Evolutionary conservation across 2,797 vertebrate genomes (phyloP), one percentile per base, ranked within the genome.

Genomic region (Cirrhinus mrigala): DNA sequence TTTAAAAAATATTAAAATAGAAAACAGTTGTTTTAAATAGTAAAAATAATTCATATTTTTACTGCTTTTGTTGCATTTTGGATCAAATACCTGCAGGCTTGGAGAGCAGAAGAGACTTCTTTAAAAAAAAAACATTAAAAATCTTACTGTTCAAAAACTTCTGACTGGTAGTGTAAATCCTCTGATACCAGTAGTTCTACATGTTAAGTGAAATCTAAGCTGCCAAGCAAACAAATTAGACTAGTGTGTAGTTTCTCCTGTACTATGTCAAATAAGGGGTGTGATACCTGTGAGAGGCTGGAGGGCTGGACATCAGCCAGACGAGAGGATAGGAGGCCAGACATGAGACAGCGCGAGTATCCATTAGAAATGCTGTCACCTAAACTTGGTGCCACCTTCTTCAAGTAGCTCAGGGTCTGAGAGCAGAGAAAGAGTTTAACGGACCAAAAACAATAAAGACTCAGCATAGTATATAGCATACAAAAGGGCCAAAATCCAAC

Each of bases 361-460:
- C 95, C 94, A 85, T 95, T 96, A 71, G 92, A 96, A 92, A 99
- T 96, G 86, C 95, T 89, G 87, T 98, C 97, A 91, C 94, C 96
- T 90, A 97, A 95, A 84, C 93, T 96, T 56, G 96, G 95, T 89
- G 95, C 96, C 50, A 96, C 96, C 89, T 96, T 98, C 95, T 96
- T 99, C 91, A 99, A 94, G 91, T 97, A 97, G 89, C 96, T 96
- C 92, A 99, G 93, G 1, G 98, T 97, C 98, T 99, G 87, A 62
- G 79, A 81, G 93, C 91, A 60, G 44, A 89, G 58, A 12, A 52
- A 81, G 7, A 88, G 76, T 58, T 81, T 12, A 82, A 79, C 18
- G 1, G 33, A 40, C 10, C 52, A n/a, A 27, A n/a, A 27, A 9
- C 14, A 44, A 27, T 18, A 29, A 71, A 54, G 5, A 48, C 4